Evolutionary conservation across 2,113 vertebrate species (phyloP).

Genomic region (Ophiodon elongatus): DNA sequence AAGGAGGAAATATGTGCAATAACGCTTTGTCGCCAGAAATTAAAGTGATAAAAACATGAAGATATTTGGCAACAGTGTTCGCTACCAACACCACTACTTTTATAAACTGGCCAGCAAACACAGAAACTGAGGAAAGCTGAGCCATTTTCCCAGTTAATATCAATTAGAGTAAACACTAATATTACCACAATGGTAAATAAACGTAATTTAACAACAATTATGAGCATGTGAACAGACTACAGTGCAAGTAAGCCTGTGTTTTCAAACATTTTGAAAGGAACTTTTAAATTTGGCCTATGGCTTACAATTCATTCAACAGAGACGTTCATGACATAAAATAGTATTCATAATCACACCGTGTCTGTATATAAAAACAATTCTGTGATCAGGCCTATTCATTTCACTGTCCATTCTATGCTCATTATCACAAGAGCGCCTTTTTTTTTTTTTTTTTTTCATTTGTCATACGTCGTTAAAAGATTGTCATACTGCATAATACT

Average conservation of each 20-base stretch:
- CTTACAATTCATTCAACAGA: neutral
- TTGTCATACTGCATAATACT: neutral
- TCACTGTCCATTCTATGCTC: neutral
- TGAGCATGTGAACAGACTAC: neutral
- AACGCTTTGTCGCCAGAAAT: neutral
- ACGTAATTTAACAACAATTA: neutral
- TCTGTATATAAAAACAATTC: neutral
- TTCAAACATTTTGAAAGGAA: too few species aligned
- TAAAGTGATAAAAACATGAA: neutral
- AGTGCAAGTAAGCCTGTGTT: neutral
- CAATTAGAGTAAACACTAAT: too few species aligned
- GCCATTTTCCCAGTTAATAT: too few species aligned
- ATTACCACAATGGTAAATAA: neutral
- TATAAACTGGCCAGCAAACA: neutral
- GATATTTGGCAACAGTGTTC: too few species aligned
- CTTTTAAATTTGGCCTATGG: neutral
- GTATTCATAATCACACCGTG: neutral
- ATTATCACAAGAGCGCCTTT: too few species aligned
- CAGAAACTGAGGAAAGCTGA: neutral
- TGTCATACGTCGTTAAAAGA: too few species aligned
- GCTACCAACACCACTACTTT: too few species aligned
- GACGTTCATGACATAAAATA: neutral
- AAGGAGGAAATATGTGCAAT: neutral
- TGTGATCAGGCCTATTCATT: neutral
- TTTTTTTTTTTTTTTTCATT: too few species aligned